phyloP scores from a whole-genome alignment of 1,140 invertebrate genomes.

The Pristionchus pacificus region DNA sequence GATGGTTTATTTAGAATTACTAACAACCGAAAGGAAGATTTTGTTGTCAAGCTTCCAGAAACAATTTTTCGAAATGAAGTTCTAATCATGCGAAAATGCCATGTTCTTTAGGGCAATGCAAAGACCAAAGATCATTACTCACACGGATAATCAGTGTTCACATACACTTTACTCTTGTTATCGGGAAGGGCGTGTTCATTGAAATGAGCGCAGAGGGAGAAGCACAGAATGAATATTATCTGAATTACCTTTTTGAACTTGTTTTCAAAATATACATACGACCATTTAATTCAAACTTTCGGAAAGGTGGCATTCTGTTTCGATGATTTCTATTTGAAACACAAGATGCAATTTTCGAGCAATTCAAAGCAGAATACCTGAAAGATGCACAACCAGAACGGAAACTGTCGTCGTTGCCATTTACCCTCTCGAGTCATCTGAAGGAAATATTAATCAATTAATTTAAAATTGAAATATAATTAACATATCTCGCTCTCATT shows the following conservation, averaged over 20 bases:
- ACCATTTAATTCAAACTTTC: no score
- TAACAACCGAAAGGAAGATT: neutral
- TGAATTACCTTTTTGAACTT: neutral
- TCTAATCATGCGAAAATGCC: no score
- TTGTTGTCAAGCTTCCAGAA: slow-evolving; percentile 3
- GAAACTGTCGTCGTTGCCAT: slow-evolving; percentile 30
- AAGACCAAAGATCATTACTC: slow-evolving; percentile 4
- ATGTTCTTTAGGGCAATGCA: neutral
- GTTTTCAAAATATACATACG: neutral
- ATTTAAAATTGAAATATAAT: slow-evolving; percentile 12
- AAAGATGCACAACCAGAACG: slow-evolving; percentile 18
- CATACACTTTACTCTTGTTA: slow-evolving; percentile 24
- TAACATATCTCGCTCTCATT: slow-evolving; percentile 14
- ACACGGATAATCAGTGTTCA: slow-evolving; percentile 31
- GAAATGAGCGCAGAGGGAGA: slow-evolving; percentile 18
- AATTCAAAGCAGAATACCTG: no score
- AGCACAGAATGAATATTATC: slow-evolving; percentile 18
- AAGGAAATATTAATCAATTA: neutral
- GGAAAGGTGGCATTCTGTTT: no score
- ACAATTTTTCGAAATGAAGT: no score
- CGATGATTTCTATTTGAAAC: no score
- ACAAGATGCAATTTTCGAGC: no score
- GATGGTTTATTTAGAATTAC: neutral
- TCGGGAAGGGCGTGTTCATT: slow-evolving; percentile 24
- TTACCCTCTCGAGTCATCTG: slow-evolving; percentile 9